A percentile compares a stretch with the other conserved stretches of the same genome.
Evolutionary conservation across 2,888 invertebrate species (phyloP).

Genomic region (Odontothrips loti): DNA sequence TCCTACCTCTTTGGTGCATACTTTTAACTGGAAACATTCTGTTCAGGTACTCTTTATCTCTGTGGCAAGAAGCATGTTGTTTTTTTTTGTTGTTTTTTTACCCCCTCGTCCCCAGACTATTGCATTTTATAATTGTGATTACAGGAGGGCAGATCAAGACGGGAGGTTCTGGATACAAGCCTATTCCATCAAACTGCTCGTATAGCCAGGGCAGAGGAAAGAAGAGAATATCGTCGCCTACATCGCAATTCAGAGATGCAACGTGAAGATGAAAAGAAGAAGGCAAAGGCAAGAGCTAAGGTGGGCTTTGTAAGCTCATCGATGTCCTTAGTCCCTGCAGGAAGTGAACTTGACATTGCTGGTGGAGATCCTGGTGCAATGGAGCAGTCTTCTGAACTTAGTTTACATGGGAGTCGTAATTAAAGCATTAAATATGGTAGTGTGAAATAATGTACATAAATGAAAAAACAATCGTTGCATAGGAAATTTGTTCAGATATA

Average conservation of each 20-base stretch:
- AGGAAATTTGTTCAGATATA: too few relatives aligned
- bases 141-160: background rate
- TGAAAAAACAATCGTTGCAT: background rate
- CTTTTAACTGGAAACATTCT: background rate
- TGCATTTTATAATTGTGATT: background rate
- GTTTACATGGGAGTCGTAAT: background rate
- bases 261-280: background rate
- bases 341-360: background rate
- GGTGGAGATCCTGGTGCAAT: background rate
- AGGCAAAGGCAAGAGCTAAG: background rate
- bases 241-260: constrained; percentile 3
- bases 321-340: background rate
- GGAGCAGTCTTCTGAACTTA: background rate
- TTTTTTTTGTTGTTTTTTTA: too few relatives aligned
- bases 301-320: constrained; percentile 12
- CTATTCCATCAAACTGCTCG: constrained; percentile 7
- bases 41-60: background rate
- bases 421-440: background rate
- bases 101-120: too few relatives aligned
- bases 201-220: background rate
- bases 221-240: background rate
- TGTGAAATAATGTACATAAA: background rate
- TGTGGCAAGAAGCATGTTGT: background rate
- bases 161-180: background rate
- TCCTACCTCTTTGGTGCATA: background rate